Base-by-base conservation (phyloP, 2,888 invertebrate genomes). In the Melieria picta region DNA sequence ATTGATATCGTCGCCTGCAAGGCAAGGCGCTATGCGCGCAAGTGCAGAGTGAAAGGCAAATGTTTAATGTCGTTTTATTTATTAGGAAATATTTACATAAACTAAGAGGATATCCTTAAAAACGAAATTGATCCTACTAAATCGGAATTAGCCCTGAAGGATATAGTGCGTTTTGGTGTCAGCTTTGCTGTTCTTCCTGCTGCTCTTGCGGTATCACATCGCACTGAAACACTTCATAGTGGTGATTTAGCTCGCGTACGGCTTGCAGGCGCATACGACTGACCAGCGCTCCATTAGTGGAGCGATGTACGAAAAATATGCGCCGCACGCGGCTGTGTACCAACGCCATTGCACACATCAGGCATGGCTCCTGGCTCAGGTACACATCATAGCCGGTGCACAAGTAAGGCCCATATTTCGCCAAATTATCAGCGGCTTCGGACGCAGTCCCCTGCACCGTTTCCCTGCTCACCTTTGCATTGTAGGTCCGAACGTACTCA, bases 331-430 rank as follows among this genome's bases (percentile, higher is more conserved):
- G 89, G n/a, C 96, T 95, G 85, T 99, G 98, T 0, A 97, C 90
- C 69, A 99, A 88, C 0, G 94, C 98, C 98, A 99, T 99, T 0
- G 96, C 89, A 87, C 99, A 99, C 93, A 98, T 95, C 1, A 94
- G 84, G 87, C 99, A 99, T 0, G 98, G 98, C 84, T 99, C 98
- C 73, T 90, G 89, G 0, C 93, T 90, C 57, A 94, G 84, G 83
- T 95, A 98, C 3, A 94, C 87, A 87, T 95, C 93, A 85, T 94
- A 96, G 3, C 94, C 94, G 0, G 98, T 96, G 86, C 96, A 96
- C 63, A 96, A 87, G 84, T 96, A 96, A 0, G 94, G 92, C 2
- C 91, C 91, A 72, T 83, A 86, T 76, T 86, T 87, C 6, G 72
- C 71, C 11, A 87, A 79, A 77, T 87, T 87, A 50, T 88, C 87